These are phyloP conservation scores for Rhopilema esculentum DNA, from an alignment of 30 jellyfish, hydroid and myxozoan genomes.

Conservation along the genomic window DNA sequence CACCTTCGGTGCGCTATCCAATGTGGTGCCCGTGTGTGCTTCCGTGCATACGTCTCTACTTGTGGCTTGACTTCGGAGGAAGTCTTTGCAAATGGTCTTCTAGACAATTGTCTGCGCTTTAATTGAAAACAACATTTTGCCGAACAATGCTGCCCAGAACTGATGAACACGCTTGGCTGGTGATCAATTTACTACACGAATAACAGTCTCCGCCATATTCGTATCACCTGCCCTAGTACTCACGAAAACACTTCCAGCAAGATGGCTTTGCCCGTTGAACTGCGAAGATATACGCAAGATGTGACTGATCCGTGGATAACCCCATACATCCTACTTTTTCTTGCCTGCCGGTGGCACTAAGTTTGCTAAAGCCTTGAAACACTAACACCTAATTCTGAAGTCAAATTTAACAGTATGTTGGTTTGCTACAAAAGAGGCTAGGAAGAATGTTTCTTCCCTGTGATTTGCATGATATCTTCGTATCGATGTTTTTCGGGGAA, in stretches of 20 bases:
- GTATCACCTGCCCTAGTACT: neutral
- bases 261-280: no score
- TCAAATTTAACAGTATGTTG: no score
- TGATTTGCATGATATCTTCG: no score
- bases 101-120: constrained; percentile 61
- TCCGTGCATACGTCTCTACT: neutral
- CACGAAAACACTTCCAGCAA: neutral
- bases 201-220: neutral
- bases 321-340: no score
- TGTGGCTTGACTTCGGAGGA: constrained; percentile 36
- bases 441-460: no score
- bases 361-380: no score
- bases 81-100: constrained; percentile 35
- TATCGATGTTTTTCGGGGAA: no score
- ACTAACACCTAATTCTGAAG: no score
- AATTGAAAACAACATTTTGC: constrained; percentile 31
- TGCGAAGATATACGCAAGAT: no score
- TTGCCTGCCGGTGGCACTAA: no score
- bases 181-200: neutral
- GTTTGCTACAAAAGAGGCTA: no score
- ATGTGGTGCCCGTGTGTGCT: neutral
- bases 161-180: neutral
- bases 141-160: neutral
- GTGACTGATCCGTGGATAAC: no score
- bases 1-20: neutral